Evolutionary conservation across 1,140 invertebrate genomes (phyloP).

Genomic region (Leptopilina boulardi): DNA sequence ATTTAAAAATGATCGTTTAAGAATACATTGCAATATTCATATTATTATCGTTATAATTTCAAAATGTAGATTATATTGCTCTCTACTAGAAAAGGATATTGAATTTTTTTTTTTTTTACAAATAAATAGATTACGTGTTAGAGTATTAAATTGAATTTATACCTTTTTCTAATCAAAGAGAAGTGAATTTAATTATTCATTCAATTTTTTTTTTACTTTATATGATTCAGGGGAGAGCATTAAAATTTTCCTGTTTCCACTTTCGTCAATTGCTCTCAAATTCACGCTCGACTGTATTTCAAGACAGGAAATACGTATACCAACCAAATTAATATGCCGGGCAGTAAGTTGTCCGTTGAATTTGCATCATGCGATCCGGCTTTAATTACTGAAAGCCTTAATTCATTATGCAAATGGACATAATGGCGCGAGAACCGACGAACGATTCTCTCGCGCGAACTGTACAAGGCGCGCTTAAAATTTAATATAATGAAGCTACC

Average conservation of each 20-base stretch:
- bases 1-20: conserved; percentile 43
- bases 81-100: neutral
- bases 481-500: conserved; percentile 32
- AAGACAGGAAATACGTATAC: conserved; percentile 33
- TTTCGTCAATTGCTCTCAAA: conserved; percentile 40
- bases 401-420: conserved; percentile 70
- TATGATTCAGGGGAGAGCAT: neutral
- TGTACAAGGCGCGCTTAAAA: conserved; percentile 32
- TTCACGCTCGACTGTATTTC: conserved; percentile 29
- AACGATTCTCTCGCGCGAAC: conserved; percentile 45
- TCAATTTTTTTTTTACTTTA: neutral
- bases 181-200: neutral
- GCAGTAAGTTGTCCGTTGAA: conserved; percentile 57
- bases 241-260: conserved; percentile 5
- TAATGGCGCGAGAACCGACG: conserved; percentile 61
- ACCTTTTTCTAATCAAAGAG: neutral
- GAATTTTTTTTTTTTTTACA: neutral
- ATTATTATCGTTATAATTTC: no score
- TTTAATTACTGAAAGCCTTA: conserved; percentile 67
- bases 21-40: conserved; percentile 32
- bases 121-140: neutral
- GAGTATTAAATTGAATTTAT: neutral
- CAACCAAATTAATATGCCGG: conserved; percentile 60
- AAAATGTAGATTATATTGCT: no score
- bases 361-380: conserved; percentile 64